phyloP scores from a whole-genome alignment of 2,888 invertebrate species.

The Andricus quercusramuli region DNA sequence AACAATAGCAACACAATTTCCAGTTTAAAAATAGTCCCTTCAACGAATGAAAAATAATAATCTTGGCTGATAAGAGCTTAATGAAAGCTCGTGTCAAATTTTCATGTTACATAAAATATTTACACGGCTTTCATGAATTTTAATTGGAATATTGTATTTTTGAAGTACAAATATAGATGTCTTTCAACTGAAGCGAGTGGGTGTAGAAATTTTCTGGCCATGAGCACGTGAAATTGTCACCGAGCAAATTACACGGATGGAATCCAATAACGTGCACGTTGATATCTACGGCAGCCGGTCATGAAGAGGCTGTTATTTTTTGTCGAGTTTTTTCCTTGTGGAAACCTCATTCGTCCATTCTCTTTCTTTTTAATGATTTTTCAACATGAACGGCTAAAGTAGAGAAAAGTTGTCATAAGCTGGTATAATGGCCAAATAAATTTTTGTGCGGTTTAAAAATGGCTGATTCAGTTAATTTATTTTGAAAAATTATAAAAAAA shows the following conservation, averaged over 20 bases:
- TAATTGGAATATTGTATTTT: slow-evolving; percentile 4
- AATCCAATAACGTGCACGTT: slow-evolving; percentile 37
- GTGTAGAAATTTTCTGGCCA: background rate
- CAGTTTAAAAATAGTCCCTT: background rate
- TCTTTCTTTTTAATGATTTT: slow-evolving; percentile 1
- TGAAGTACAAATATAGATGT: slow-evolving; percentile 7
- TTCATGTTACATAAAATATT: background rate
- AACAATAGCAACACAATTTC: background rate
- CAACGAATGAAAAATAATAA: background rate
- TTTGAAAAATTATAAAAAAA: background rate
- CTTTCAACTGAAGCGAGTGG: slow-evolving; percentile 13
- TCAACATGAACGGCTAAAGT: background rate
- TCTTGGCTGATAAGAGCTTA: background rate
- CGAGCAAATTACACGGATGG: slow-evolving; percentile 32
- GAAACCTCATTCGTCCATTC: background rate
- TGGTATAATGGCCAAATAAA: background rate
- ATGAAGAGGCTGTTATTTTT: slow-evolving; percentile 22
- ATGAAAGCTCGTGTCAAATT: background rate
- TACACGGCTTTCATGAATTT: background rate
- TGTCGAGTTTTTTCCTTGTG: slow-evolving; percentile 10
- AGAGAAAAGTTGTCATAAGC: background rate
- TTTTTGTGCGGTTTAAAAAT: background rate
- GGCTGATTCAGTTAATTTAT: background rate
- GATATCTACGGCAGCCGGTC: slow-evolving; percentile 37
- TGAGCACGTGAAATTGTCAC: slow-evolving; percentile 29